phyloP scores from a whole-genome alignment of 2,797 vertebrate genomes.

The Sebastes aleutianus region DNA sequence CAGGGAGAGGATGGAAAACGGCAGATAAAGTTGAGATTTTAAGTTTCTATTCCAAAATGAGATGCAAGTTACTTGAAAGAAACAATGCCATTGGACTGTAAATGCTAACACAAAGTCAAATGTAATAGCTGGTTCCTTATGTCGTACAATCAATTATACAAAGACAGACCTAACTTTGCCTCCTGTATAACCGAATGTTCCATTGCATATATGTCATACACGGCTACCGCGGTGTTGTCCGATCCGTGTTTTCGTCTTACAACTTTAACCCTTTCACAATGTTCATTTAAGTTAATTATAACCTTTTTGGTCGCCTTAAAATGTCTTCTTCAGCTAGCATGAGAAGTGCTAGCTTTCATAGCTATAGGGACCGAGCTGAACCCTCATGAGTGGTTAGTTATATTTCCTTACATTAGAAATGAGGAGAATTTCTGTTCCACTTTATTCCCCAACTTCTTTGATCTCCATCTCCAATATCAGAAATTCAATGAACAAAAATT shows the following conservation, averaged over 20 bases:
- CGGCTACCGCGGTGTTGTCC: too few relatives aligned
- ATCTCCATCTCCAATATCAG: not conserved
- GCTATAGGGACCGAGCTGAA: too few relatives aligned
- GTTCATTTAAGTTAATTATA: too few relatives aligned
- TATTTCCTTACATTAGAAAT: not conserved
- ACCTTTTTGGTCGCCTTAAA: too few relatives aligned
- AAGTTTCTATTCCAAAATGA: not conserved
- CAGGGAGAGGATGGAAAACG: not conserved
- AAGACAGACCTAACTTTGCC: not conserved
- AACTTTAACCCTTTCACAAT: too few relatives aligned
- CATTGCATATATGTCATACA: not conserved
- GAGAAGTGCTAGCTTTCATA: too few relatives aligned
- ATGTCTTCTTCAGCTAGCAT: too few relatives aligned
- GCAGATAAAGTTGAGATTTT: not conserved
- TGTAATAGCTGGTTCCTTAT: not conserved
- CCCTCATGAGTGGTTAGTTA: not conserved
- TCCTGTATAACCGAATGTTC: not conserved
- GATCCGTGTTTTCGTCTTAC: too few relatives aligned
- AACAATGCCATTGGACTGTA: not conserved
- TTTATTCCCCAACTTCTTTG: too few relatives aligned
- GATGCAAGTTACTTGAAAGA: not conserved
- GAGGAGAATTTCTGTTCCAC: not conserved
- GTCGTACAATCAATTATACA: not conserved
- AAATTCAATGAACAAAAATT: not conserved
- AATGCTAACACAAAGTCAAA: not conserved